phyloP scores from a whole-genome alignment of 1,140 invertebrate species.

The Diorhabda carinulata region DNA sequence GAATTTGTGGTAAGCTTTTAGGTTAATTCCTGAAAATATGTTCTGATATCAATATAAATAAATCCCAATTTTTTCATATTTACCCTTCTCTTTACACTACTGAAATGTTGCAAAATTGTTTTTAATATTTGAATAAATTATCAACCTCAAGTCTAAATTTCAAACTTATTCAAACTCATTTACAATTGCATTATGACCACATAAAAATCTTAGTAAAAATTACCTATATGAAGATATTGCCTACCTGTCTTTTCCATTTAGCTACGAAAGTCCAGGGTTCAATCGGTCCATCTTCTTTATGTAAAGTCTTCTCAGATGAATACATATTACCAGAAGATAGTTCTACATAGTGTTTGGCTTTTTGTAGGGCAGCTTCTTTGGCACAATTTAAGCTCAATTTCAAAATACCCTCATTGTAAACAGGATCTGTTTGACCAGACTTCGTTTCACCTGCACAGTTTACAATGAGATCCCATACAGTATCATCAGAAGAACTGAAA shows the following conservation, averaged over 20 bases:
- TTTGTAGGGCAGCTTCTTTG: constrained; percentile 63
- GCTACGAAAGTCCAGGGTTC: constrained; percentile 82
- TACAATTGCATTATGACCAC: too few species aligned
- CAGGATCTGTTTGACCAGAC: constrained; percentile 78
- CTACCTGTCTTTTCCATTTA: constrained; percentile 64
- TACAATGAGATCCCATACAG: constrained; percentile 72
- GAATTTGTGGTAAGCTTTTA: too few species aligned
- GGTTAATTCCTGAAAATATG: too few species aligned
- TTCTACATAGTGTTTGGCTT: constrained; percentile 71
- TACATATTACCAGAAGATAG: constrained; percentile 79
- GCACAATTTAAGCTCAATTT: constrained; percentile 82
- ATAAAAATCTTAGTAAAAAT: too few species aligned
- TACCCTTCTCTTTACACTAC: too few species aligned
- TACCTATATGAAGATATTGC: not conserved
- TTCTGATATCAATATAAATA: too few species aligned
- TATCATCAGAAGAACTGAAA: constrained; percentile 57
- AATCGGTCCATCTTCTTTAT: constrained; percentile 69
- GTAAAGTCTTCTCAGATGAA: constrained; percentile 71
- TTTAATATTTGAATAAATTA: too few species aligned
- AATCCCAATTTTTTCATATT: too few species aligned
- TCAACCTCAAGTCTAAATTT: too few species aligned
- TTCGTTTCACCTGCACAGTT: constrained; percentile 90
- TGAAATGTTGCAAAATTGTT: too few species aligned
- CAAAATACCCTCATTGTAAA: constrained; percentile 85
- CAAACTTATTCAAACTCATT: too few species aligned